A percentile compares a stretch with the other conserved stretches of the same genome.
phyloP scores from a whole-genome alignment of 2,888 invertebrate genomes.

The Tupiocoris notatus region DNA sequence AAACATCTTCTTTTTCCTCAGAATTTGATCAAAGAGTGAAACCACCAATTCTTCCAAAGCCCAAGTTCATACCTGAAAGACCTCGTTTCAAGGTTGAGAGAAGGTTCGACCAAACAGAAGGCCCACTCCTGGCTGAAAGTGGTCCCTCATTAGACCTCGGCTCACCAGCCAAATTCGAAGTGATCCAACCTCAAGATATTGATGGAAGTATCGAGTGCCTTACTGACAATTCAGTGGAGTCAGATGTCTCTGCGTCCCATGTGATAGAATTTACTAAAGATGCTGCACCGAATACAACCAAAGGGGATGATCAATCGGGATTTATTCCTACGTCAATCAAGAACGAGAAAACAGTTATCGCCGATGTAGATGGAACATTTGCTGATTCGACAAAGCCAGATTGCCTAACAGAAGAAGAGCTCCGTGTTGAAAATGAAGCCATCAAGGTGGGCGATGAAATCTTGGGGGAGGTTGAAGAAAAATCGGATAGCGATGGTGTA shows the following conservation, averaged over 20 bases:
- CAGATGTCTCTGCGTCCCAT: neutral
- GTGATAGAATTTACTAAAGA: neutral
- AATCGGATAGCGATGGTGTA: slow-evolving; percentile 20
- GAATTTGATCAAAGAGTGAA: neutral
- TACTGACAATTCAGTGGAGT: neutral
- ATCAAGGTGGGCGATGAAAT: neutral
- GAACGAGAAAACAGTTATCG: neutral
- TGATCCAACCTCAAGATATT: neutral
- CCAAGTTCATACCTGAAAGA: slow-evolving; percentile 31
- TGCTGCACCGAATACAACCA: neutral
- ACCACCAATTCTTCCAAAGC: slow-evolving; percentile 28
- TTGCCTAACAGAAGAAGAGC: neutral
- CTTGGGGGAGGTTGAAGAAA: neutral
- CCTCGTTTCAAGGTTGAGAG: neutral
- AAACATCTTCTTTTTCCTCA: too few relatives aligned
- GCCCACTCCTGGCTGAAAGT: neutral
- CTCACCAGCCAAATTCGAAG: neutral
- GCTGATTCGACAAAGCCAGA: neutral
- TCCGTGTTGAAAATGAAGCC: neutral
- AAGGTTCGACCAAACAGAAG: neutral
- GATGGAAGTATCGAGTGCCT: neutral
- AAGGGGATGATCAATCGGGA: too few relatives aligned
- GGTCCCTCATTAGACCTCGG: neutral
- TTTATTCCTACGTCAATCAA: neutral
- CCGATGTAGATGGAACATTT: neutral